These are phyloP conservation scores for Helicoverpa zea DNA, from an alignment of 1,140 invertebrate genomes.

Conservation along the genomic window DNA sequence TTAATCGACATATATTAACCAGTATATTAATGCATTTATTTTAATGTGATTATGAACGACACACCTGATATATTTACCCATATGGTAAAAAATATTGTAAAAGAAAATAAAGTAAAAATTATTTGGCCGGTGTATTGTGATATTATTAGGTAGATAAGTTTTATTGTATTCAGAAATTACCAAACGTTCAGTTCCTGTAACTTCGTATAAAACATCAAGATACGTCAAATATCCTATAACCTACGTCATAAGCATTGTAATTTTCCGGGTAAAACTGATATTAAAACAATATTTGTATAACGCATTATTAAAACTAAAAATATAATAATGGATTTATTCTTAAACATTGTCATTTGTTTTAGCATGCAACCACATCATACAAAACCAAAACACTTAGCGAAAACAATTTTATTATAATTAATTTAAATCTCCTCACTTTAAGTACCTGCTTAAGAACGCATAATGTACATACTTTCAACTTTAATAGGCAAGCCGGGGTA, in stretches of 20 bases:
- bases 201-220: too few relatives aligned
- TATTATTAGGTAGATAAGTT: too few relatives aligned
- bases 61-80: too few relatives aligned
- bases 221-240: not conserved
- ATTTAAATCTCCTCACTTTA: not conserved
- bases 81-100: too few relatives aligned
- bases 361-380: too few relatives aligned
- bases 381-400: not conserved
- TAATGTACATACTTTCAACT: not conserved
- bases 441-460: not conserved
- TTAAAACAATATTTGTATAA: not conserved
- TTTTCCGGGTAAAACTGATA: not conserved
- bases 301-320: not conserved
- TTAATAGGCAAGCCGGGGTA: not conserved
- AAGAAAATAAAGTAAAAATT: too few relatives aligned
- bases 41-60: too few relatives aligned
- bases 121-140: too few relatives aligned
- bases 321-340: not conserved
- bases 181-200: too few relatives aligned
- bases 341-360: not conserved
- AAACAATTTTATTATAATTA: slow-evolving; percentile 16
- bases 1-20: too few relatives aligned
- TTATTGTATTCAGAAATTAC: too few relatives aligned
- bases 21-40: too few relatives aligned
- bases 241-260: not conserved